Conservation (phyloP, 2,113 vertebrate genomes). For the Falco punctatus region DNA sequence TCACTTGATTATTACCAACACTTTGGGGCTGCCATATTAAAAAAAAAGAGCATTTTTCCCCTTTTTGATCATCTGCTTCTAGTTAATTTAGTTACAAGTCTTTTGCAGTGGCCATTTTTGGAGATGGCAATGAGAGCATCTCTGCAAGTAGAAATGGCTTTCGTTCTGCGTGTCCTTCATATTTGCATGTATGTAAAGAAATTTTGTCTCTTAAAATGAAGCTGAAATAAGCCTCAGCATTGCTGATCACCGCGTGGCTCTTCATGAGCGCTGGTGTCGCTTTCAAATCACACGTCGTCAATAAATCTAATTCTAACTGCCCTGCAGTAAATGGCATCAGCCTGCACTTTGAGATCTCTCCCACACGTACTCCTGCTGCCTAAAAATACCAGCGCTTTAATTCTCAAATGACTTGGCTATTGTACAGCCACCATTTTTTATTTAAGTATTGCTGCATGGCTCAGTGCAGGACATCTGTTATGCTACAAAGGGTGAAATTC, state of each 20-base stretch:
- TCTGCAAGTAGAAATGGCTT: background rate
- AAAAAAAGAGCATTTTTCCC: background rate
- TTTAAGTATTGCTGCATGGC: background rate
- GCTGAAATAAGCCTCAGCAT: background rate
- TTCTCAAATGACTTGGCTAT: conserved; percentile 30
- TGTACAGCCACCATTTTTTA: background rate
- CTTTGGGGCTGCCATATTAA: background rate
- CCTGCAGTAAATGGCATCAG: conserved; percentile 53
- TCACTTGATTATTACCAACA: background rate
- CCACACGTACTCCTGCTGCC: conserved; percentile 24
- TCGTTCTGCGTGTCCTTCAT: background rate
- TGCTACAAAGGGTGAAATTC: background rate
- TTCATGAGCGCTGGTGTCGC: rapidly evolving
- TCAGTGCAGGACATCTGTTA: background rate
- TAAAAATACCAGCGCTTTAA: conserved; percentile 32
- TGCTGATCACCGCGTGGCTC: background rate
- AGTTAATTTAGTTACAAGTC: background rate
- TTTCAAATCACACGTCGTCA: background rate
- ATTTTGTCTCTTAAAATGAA: background rate
- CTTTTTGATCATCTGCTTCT: background rate
- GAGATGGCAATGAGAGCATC: conserved; percentile 4
- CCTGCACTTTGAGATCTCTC: conserved; percentile 35
- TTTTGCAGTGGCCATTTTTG: conserved; percentile 16
- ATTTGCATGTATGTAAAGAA: background rate
- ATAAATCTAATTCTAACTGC: conserved; percentile 35